These are phyloP conservation scores for Scolanthus callimorphus DNA, from an alignment of 92 coral and sea anemone genomes.

Conservation along the genomic window DNA sequence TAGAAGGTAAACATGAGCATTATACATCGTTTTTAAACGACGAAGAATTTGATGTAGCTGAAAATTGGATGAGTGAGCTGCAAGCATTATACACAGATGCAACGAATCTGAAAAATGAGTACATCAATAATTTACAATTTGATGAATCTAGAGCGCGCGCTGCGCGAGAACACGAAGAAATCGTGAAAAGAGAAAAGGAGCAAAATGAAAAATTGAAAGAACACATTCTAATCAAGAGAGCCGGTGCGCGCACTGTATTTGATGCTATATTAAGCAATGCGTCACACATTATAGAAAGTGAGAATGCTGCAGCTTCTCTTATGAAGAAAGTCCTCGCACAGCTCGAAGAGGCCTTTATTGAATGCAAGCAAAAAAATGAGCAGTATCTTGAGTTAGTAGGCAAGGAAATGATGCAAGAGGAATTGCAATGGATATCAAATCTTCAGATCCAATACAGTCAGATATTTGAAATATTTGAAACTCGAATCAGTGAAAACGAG, in stretches of 20 bases:
- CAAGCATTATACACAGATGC: neutral
- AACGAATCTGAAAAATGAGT: neutral
- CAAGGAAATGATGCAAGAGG: constrained; percentile 27
- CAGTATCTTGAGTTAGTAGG: constrained; percentile 15
- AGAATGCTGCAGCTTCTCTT: neutral
- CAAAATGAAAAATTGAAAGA: constrained; percentile 6
- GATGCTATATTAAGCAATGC: constrained; percentile 13
- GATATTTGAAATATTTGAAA: too few relatives aligned
- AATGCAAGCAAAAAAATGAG: too few relatives aligned
- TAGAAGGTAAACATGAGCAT: too few relatives aligned
- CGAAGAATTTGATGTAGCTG: constrained; percentile 1
- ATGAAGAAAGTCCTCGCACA: constrained; percentile 12
- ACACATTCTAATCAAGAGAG: neutral
- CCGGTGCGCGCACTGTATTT: neutral
- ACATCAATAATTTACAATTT: neutral
- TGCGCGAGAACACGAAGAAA: constrained; percentile 4
- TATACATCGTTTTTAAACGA: too few relatives aligned
- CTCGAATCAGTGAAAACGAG: constrained; percentile 5
- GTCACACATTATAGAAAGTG: too few relatives aligned
- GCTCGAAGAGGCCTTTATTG: too few relatives aligned
- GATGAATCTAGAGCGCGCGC: constrained; percentile 30
- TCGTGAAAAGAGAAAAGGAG: constrained; percentile 5
- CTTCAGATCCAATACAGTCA: constrained; percentile 37
- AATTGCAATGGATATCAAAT: constrained; percentile 31
- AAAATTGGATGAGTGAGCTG: too few relatives aligned